Base-by-base conservation (phyloP, 2,113 vertebrate species). In the Archilochus colubris region DNA sequence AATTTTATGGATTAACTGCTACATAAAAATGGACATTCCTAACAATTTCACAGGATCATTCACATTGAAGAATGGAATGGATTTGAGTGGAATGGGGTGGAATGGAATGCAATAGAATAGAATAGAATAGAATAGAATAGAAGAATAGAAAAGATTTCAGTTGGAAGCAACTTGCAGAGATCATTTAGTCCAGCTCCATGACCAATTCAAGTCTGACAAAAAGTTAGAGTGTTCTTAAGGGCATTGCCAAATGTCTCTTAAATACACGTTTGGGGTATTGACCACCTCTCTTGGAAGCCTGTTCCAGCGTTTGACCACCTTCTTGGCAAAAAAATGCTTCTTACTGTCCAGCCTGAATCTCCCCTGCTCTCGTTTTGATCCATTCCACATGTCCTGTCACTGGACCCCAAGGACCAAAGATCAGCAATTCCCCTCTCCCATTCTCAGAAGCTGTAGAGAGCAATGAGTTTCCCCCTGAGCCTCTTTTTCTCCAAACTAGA, bases 221-320 rank as follows among this genome's bases (percentile, higher is more conserved):
- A 81, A 62, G 16, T 21, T 30, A 44, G 57, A 62, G 3, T 20
- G 8, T 20, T 18, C 46, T 40, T 46, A 89, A 79, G 25, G 9
- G 9, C 14, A 16, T 67, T 53, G 33, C 23, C 51, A 68, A 67
- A 76, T 61, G 4, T 3, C 15, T 46, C 8, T 66, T 36, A 36
- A 12, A 40, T 40, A 40, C 40, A 40, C 5, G 11, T 5, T 40
- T 40, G 40, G 10, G 7, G 7, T 10, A 83, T 22, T 0, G 0
- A 40, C 1, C 23, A 70, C 9, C 14, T 10, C 7, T 79, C 31
- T 27, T 48, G 25, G 23, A 43, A 62, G 25, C 15, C 31, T 64
- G 13, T 21, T 64, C 9, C 40, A 75, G 6, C 7, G 12, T 64
- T 68, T 68, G 28, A 22, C 6, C 19, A 50, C 2, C 3, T 10